Evolutionary conservation across 1,140 invertebrate species (phyloP).

Genomic region (Paramacrobiotus metropolitanus): DNA sequence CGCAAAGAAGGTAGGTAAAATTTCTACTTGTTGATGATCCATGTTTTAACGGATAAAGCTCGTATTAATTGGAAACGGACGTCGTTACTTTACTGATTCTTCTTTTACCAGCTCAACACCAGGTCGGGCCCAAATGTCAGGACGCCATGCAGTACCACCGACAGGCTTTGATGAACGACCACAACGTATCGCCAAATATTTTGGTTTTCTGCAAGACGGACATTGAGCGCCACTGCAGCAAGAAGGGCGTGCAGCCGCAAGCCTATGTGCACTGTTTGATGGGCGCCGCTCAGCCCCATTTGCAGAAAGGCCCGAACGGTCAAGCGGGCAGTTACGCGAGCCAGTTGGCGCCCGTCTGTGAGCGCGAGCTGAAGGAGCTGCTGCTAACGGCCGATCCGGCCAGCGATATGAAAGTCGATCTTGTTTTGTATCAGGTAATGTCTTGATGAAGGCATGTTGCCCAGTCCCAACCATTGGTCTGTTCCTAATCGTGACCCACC

Average conservation of each 20-base stretch:
- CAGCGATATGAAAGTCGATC: constrained; percentile 75
- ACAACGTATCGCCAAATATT: constrained; percentile 66
- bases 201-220: constrained; percentile 65
- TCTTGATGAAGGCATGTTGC: too few species aligned
- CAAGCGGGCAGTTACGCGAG: background rate
- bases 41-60: too few species aligned
- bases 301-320: constrained; percentile 1
- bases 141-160: constrained; percentile 56
- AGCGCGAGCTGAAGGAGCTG: constrained; percentile 40
- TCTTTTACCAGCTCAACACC: constrained; percentile 27
- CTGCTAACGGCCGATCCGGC: constrained; percentile 55
- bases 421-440: too few species aligned
- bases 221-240: constrained; percentile 32
- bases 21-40: too few species aligned
- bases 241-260: constrained; percentile 12
- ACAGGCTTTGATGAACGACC: constrained; percentile 73
- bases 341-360: constrained; percentile 35
- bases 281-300: constrained; percentile 43
- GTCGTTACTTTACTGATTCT: background rate
- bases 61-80: too few species aligned
- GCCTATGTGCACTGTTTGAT: constrained; percentile 81
- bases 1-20: constrained; percentile 29
- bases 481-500: too few species aligned
- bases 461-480: too few species aligned
- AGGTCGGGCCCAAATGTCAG: constrained; percentile 43